Percentiles rank a stretch among this genome's conserved stretches.
Evolutionary conservation across 2,113 vertebrate genomes (phyloP).

Genomic region (Myrmophylax atrothorax): DNA sequence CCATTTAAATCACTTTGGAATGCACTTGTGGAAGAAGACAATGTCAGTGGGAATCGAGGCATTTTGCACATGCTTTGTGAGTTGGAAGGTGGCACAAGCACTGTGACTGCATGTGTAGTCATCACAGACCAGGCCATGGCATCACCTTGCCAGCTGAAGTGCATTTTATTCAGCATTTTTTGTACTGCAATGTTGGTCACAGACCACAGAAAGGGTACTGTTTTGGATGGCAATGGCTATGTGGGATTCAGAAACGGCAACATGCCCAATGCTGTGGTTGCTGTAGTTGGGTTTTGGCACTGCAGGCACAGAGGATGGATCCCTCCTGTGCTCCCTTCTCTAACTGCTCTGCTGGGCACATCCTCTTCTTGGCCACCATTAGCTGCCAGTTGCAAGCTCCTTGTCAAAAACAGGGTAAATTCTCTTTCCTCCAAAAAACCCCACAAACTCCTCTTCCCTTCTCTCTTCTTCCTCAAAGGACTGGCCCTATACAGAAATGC

Average conservation of each 20-base stretch:
- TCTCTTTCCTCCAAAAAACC: background rate
- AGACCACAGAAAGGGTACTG: background rate
- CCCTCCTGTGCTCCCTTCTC: background rate
- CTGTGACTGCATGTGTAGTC: rapidly evolving
- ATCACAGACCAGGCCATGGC: rapidly evolving
- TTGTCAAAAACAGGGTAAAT: background rate
- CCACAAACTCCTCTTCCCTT: background rate
- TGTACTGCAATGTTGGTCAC: background rate
- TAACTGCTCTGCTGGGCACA: background rate
- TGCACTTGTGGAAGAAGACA: background rate
- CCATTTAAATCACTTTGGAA: background rate
- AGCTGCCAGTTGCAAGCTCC: background rate
- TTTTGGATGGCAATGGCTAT: rapidly evolving
- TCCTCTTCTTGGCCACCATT: background rate
- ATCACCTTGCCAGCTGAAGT: rapidly evolving
- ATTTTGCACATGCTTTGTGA: background rate
- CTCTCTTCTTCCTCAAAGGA: background rate
- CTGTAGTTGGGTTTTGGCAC: rapidly evolving
- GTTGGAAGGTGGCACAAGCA: background rate
- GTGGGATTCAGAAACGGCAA: background rate
- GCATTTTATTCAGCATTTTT: background rate
- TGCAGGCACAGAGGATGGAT: background rate
- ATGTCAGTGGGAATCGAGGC: background rate
- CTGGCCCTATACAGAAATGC: background rate
- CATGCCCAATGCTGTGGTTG: rapidly evolving